Evolutionary conservation across 2,888 invertebrate species (phyloP).

Genomic region (Eurois occulta): DNA sequence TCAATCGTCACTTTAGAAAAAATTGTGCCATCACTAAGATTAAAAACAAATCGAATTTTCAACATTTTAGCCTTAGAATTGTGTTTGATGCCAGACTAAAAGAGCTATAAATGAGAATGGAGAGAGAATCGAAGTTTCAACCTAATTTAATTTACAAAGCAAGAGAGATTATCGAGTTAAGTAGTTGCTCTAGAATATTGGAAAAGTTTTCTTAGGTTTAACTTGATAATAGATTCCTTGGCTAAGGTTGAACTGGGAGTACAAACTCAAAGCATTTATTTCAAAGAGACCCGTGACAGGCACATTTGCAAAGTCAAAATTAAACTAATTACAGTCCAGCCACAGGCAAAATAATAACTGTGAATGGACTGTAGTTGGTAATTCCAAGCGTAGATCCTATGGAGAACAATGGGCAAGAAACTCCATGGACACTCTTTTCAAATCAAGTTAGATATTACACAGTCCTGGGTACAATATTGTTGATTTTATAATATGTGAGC

Average conservation of each 20-base stretch:
- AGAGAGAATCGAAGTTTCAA: constrained; percentile 29
- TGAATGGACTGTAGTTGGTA: background rate
- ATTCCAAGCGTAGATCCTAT: background rate
- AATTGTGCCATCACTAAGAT: background rate
- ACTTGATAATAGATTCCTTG: constrained; percentile 4
- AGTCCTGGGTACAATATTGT: background rate
- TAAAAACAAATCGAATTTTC: constrained; percentile 29
- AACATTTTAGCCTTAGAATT: constrained; percentile 3
- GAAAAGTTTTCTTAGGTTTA: constrained; percentile 10
- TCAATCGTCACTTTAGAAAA: constrained; percentile 28
- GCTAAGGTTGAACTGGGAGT: background rate
- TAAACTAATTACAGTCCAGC: background rate
- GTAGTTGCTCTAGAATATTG: constrained; percentile 28
- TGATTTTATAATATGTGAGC: background rate
- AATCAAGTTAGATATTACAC: background rate
- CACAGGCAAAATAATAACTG: background rate
- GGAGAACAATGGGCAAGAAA: background rate
- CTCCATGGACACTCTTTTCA: background rate
- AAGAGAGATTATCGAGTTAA: constrained; percentile 23
- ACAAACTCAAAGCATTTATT: background rate
- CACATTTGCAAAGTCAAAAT: background rate
- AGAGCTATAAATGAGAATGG: background rate
- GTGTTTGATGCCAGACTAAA: constrained; percentile 12
- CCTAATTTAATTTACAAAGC: constrained; percentile 37
- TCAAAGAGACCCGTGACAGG: background rate